Percentiles rank a stretch among this genome's conserved stretches.
Conservation (phyloP, 2,113 vertebrate species). For the Zosterops lateralis region DNA sequence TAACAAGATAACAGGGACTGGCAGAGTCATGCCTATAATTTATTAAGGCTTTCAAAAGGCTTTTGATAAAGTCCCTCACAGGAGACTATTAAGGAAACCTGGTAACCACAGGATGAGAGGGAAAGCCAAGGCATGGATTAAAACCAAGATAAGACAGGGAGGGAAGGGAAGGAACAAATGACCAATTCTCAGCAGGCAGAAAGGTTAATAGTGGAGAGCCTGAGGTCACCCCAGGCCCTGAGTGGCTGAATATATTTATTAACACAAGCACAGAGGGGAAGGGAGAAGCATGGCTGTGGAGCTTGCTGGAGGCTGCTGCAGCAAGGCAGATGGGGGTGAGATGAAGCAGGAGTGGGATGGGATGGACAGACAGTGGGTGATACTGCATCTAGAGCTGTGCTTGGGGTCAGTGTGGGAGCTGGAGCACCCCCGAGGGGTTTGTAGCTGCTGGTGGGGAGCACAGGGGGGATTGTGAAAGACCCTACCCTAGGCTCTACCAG, state of each 20-base stretch:
- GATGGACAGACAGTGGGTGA: not conserved
- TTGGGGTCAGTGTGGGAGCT: fast-evolving
- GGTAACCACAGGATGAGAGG: conserved; percentile 50
- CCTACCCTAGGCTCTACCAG: not conserved
- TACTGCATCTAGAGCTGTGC: not conserved
- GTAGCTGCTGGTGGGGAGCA: not conserved
- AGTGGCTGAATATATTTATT: not conserved
- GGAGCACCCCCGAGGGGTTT: not conserved
- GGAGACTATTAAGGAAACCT: conserved; percentile 55
- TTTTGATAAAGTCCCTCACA: conserved; percentile 56
- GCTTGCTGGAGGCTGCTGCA: fast-evolving
- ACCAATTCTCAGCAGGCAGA: conserved; percentile 2
- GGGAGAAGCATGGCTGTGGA: fast-evolving
- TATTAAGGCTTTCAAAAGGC: conserved; percentile 63
- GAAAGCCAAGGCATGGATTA: conserved; percentile 48
- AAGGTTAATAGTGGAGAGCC: conserved; percentile 53
- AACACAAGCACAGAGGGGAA: not conserved
- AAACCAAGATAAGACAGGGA: not conserved
- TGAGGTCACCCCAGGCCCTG: not conserved
- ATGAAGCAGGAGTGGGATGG: not conserved
- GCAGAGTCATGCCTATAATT: not conserved
- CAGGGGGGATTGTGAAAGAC: fast-evolving
- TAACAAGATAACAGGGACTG: conserved; percentile 22
- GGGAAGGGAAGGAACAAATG: not conserved
- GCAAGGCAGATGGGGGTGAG: fast-evolving